Percentiles rank a stretch among this genome's conserved stretches.
Conservation (phyloP, 2,888 invertebrate genomes). For the Neoaliturus tenellus region DNA sequence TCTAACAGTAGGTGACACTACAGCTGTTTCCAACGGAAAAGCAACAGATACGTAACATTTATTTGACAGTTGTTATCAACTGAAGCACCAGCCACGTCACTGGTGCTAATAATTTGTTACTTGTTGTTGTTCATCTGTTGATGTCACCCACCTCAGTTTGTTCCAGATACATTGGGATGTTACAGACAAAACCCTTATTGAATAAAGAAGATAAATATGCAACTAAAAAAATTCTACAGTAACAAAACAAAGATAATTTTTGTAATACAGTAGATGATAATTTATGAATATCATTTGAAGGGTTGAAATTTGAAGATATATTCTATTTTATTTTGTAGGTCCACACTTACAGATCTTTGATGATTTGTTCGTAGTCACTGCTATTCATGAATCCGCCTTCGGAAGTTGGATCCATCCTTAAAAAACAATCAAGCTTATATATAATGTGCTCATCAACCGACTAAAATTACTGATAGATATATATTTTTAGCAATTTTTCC, state of each 20-base stretch:
- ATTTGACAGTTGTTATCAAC: too few species aligned
- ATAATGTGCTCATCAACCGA: too few species aligned
- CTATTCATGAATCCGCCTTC: conserved; percentile 53
- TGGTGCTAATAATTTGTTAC: too few species aligned
- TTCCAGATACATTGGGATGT: background rate
- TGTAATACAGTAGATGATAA: background rate
- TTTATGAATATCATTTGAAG: background rate
- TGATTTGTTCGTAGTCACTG: conserved; percentile 54
- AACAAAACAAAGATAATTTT: background rate
- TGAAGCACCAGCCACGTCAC: too few species aligned
- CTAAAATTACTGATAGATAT: too few species aligned
- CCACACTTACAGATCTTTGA: conserved; percentile 55
- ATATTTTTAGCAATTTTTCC: too few species aligned
- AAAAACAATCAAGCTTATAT: background rate
- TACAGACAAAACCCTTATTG: background rate
- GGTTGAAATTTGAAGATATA: background rate
- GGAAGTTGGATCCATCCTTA: conserved; percentile 31
- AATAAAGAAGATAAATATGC: background rate
- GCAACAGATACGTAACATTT: too few species aligned
- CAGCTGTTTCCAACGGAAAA: too few species aligned
- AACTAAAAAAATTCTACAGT: background rate
- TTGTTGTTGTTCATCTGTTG: too few species aligned
- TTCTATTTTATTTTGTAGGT: background rate
- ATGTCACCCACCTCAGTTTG: too few species aligned
- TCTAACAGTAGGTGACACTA: too few species aligned